Conservation (phyloP, 2,113 vertebrate species). For the Turdus rufiventris region DNA sequence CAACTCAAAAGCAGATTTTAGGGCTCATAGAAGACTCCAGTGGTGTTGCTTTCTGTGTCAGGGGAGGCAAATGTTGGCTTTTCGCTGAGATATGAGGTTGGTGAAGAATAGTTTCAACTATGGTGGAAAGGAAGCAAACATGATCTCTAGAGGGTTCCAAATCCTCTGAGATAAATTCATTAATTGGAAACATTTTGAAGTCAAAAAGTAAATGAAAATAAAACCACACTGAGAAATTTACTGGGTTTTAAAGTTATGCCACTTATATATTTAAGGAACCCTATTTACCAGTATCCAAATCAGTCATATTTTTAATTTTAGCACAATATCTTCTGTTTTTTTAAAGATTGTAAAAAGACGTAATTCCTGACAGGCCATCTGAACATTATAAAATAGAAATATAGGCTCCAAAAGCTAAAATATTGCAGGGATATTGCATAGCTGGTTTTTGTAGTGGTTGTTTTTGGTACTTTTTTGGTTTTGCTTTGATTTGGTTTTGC, state of each 20-base stretch:
- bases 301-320: neutral
- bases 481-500: neutral
- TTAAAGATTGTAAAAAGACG: neutral
- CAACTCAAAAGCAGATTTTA: neutral
- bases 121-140: neutral
- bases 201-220: neutral
- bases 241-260: neutral
- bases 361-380: neutral
- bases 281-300: neutral
- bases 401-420: neutral
- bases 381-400: neutral
- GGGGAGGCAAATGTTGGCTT: neutral
- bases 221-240: neutral
- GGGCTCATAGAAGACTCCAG: neutral
- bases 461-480: neutral
- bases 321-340: neutral
- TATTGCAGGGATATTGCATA: accelerated
- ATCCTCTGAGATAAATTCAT: neutral
- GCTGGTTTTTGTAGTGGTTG: neutral
- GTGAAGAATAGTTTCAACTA: neutral
- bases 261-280: neutral
- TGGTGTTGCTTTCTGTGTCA: neutral
- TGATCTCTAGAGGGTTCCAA: neutral
- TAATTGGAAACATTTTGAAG: neutral
- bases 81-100: neutral